Evolutionary conservation across 2,888 invertebrate species (phyloP).

Genomic region (Folsomia manolachei): DNA sequence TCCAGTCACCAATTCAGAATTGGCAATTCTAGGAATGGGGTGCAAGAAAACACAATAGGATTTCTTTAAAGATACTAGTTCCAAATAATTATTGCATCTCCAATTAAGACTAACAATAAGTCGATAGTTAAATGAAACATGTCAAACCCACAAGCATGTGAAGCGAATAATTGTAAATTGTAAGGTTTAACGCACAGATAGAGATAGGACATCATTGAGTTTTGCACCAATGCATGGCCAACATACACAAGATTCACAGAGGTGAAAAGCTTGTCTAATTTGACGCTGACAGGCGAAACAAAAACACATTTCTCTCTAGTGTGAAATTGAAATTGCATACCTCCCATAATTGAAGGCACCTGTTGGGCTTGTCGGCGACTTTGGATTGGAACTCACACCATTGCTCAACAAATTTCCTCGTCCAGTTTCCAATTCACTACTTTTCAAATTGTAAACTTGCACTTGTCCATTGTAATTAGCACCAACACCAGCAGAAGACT

Average conservation of each 20-base stretch:
- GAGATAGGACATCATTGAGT: too few species aligned
- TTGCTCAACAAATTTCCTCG: neutral
- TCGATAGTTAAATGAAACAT: neutral
- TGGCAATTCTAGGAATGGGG: too few species aligned
- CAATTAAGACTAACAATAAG: neutral
- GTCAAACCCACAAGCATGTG: neutral
- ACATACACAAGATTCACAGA: too few species aligned
- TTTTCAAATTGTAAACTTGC: neutral
- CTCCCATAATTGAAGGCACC: conserved; percentile 2
- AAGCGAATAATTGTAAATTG: neutral
- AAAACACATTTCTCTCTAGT: neutral
- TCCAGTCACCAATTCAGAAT: too few species aligned
- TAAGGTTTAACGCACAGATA: too few species aligned
- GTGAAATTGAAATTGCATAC: conserved; percentile 4
- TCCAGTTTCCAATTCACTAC: neutral
- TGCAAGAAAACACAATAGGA: too few species aligned
- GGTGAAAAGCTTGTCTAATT: neutral
- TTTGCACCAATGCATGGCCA: too few species aligned
- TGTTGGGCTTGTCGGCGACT: neutral
- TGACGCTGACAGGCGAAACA: neutral
- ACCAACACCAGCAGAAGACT: neutral
- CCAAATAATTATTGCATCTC: neutral
- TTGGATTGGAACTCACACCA: neutral
- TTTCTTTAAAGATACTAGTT: too few species aligned
- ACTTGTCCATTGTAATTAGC: conserved; percentile 14